Evolutionary conservation across 2,888 invertebrate genomes (phyloP), one percentile per base, ranked within the genome.

Genomic region (Leptinotarsa peninsularis): DNA sequence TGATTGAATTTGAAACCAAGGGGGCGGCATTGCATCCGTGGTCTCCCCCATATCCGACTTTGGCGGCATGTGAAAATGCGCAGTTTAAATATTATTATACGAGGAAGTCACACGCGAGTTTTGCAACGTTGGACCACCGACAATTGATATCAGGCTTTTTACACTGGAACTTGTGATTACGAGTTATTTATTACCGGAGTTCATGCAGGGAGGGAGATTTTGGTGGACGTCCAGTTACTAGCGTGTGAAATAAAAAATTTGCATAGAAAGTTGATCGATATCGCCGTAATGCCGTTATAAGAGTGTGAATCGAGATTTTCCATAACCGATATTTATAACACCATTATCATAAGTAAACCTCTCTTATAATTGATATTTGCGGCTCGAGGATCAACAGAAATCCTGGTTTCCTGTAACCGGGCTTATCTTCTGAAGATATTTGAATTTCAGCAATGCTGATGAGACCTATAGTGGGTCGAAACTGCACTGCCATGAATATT

Each of bases 151-250:
- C 21, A 49, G 4, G 27, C 49, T n/a, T 17, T 14, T 15, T 27
- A 52, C 15, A 27, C 52, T n/a, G 21, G n/a, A 50, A 52, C 52
- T 68, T 68, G 49, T 68, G 54, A 54, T 68, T 68, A 68, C 49
- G 68, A 68, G 68, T 68, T 68, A 68, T 68, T 68, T 52, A 50
- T 68, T 50, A 27, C 23, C 17, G 49, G 54, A 17, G 27, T 68
- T 33, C 68, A 52, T 68, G 50, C 13, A 27, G 50, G 4, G 68
- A 27, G 4, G 58, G 23, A 15, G 15, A 23, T 58, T 58, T 58
- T 23, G 27, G 67, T 67, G 21, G 5, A 18, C 21, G 13, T 67
- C 49, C 67, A 23, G 50, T 49, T 43, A 66, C 43, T 66, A 63
- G 63, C 63, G 63, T 63, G 63, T 63, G 43, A 63, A 63, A 63